Evolutionary conservation across 2,888 invertebrate species (phyloP).

Genomic region (Cinara cedri): DNA sequence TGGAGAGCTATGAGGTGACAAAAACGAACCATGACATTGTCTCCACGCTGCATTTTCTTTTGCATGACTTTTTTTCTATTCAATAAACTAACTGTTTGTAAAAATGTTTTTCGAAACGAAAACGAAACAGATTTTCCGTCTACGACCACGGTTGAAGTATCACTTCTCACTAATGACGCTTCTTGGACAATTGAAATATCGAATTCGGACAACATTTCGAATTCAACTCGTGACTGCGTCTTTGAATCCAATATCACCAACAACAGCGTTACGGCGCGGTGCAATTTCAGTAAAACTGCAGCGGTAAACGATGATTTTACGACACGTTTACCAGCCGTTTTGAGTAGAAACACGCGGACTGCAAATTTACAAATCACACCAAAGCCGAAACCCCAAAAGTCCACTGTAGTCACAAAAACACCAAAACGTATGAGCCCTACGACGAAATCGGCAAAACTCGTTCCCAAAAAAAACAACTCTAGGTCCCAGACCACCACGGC

Average conservation of each 20-base stretch:
- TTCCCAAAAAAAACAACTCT: background rate
- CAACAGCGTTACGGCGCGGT: background rate
- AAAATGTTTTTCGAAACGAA: background rate
- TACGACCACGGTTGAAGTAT: background rate
- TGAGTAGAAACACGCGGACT: background rate
- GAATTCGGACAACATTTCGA: background rate
- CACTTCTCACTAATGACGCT: background rate
- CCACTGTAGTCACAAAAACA: background rate
- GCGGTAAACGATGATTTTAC: background rate
- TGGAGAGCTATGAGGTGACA: conserved; percentile 2
- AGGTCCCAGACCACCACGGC: background rate
- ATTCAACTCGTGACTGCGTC: background rate
- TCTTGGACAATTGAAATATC: background rate
- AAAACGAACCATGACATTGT: conserved; percentile 19
- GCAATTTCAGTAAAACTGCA: background rate
- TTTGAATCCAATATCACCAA: background rate
- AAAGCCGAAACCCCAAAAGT: background rate
- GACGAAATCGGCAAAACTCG: background rate
- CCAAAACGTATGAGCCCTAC: background rate
- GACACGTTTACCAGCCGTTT: background rate
- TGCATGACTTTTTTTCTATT: conserved; percentile 19
- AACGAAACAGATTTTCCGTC: background rate
- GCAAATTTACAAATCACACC: background rate
- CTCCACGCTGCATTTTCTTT: background rate
- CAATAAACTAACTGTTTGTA: background rate